Conservation (phyloP, 2,113 vertebrate species). For the Elephantulus edwardii region DNA sequence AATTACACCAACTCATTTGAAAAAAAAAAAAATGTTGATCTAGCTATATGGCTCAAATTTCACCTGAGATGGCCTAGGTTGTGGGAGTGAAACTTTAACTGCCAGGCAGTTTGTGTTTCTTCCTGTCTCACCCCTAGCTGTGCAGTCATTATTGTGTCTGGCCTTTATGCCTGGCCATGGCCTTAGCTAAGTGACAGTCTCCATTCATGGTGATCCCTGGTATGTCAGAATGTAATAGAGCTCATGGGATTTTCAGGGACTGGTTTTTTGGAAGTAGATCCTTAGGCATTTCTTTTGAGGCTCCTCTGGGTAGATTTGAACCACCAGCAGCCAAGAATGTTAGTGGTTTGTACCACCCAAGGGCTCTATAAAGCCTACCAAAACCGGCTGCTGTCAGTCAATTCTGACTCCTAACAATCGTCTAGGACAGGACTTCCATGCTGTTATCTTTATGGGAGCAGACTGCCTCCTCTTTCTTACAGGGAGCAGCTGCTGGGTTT, state of each 20-base stretch:
- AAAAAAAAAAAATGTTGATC: slow-evolving; percentile 26
- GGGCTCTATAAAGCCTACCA: not conserved
- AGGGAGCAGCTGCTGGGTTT: not conserved
- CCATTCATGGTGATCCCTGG: too few relatives aligned
- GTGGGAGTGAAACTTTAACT: not conserved
- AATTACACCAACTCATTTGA: too few relatives aligned
- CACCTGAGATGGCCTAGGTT: not conserved
- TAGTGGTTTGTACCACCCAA: not conserved
- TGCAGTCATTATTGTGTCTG: not conserved
- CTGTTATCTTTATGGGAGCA: not conserved
- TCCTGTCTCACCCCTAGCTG: not conserved
- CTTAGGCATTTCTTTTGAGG: not conserved
- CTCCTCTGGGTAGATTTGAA: not conserved
- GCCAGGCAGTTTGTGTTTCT: not conserved
- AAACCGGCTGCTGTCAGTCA: not conserved
- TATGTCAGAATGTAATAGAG: too few relatives aligned
- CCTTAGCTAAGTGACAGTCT: not conserved
- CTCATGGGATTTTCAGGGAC: not conserved
- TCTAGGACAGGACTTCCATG: not conserved
- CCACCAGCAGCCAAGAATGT: not conserved
- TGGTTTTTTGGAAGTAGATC: not conserved
- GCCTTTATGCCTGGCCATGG: slow-evolving; percentile 8
- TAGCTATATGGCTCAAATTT: not conserved
- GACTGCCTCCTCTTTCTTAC: not conserved
- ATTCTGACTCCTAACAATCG: not conserved